Base-by-base conservation (phyloP, 2,888 invertebrate species). In the Drosophila birchii region DNA sequence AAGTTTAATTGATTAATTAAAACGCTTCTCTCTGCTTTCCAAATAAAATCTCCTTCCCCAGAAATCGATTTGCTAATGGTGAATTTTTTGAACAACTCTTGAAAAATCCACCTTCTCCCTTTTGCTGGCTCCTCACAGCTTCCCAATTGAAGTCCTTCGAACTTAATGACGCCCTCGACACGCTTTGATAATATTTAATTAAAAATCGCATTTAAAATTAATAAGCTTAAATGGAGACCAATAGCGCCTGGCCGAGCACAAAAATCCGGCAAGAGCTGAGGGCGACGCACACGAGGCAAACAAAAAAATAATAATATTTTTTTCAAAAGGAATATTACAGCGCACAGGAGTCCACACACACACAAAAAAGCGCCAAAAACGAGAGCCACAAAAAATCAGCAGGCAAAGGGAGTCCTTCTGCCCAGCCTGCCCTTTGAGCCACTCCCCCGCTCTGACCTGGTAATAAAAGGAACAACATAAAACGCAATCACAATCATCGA, bases 401-500 rank as follows among this genome's bases (percentile, higher is more conserved):
- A 12, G 29, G 29, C 47, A 29, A 47, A 47, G 47, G 29, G 47
- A 47, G 47, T 32, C 29, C 47, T 29, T 55, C 41, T 23, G 3
- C 57, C 36, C 11, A 44, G 34, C 7, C 54, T 39, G 58, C 32
- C 53, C 60, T 23, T 44, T 53, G 20, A 26, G 57, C 67, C 26
- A 59, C 58, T 18, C 70, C 58, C 73, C 71, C 60, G 54, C 61
- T 69, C 44, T 55, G 62, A 71, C 59, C 69, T 63, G 86, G 85
- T 80, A 76, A 86, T 86, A 80, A 86, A 88, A 85, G 80, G 76
- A 80, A 83, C 85, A 83, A 83, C 88, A 87, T 87, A 81, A 85
- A 90, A 88, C 87, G 86, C 89, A 90, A 90, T 89, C 90, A 89
- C 88, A 89, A 91, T 90, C 90, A 91, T 88, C 83, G 86, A 86